A percentile compares a stretch with the other conserved stretches of the same genome.
Conservation (phyloP, 2,797 vertebrate genomes). For the Dendrocincla tyrannina region DNA sequence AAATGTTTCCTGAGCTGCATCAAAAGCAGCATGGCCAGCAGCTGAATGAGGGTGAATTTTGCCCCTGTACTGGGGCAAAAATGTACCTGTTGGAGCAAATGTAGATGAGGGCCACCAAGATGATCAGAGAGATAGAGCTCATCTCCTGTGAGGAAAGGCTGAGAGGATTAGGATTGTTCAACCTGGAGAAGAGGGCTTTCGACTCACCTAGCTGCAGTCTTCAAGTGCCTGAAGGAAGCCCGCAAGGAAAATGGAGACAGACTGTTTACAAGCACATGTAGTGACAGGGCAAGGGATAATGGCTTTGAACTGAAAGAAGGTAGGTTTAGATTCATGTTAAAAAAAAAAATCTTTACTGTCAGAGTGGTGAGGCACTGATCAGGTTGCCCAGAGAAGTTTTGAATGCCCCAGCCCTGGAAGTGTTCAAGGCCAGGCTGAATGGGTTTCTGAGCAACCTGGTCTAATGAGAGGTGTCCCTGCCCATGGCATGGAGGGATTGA, state of each 20-base stretch:
- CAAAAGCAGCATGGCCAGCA: neutral
- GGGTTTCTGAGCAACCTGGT: neutral
- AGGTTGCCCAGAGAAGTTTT: neutral
- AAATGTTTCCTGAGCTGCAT: neutral
- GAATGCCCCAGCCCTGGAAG: neutral
- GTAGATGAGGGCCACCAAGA: neutral
- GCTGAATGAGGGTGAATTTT: neutral
- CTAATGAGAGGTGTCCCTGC: neutral
- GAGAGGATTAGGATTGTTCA: neutral
- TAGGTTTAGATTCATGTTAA: neutral
- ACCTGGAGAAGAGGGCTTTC: neutral
- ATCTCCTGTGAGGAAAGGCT: neutral
- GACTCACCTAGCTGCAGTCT: neutral
- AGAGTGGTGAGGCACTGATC: neutral
- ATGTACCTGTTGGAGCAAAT: rapidly evolving
- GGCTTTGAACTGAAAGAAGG: neutral
- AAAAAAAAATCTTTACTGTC: neutral
- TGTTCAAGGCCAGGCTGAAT: neutral
- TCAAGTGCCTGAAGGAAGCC: neutral
- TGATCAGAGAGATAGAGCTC: neutral
- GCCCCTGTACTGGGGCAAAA: no score
- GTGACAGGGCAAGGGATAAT: neutral
- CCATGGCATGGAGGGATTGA: no score
- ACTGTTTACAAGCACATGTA: neutral
- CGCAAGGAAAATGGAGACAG: neutral